Percentiles rank a stretch among this genome's conserved stretches.
Evolutionary conservation across 1,140 invertebrate species (phyloP).

Genomic region (Sycobia sp.): DNA sequence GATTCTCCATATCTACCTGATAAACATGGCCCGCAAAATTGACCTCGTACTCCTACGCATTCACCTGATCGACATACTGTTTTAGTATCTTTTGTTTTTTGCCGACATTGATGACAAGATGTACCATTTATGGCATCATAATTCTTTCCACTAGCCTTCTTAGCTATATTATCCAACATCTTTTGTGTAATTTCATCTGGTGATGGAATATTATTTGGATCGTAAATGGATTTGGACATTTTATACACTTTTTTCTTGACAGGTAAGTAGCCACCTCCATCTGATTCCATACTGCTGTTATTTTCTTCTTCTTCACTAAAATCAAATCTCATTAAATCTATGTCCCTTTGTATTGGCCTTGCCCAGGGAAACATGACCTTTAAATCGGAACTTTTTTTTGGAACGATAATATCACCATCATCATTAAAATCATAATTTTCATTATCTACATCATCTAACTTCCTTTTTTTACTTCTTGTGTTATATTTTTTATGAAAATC

Average conservation of each 20-base stretch:
- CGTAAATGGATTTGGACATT: conserved; percentile 31
- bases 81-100: conserved; percentile 62
- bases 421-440: not conserved
- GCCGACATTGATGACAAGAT: conserved; percentile 59
- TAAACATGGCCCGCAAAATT: conserved; percentile 62
- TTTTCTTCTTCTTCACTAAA: conserved; percentile 40
- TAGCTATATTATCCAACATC: conserved; percentile 51
- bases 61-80: conserved; percentile 56
- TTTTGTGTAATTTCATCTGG: conserved; percentile 51
- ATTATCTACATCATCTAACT: conserved; percentile 1
- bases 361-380: conserved; percentile 48
- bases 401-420: conserved; percentile 20
- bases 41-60: conserved; percentile 58
- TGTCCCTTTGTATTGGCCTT: conserved; percentile 41
- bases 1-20: conserved; percentile 59
- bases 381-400: conserved; percentile 30
- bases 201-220: conserved; percentile 40
- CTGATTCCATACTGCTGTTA: conserved; percentile 18
- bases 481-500: conserved; percentile 40
- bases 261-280: conserved; percentile 1
- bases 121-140: conserved; percentile 51
- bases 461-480: conserved; percentile 39
- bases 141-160: conserved; percentile 41
- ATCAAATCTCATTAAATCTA: conserved; percentile 43
- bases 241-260: conserved; percentile 23